Evolutionary conservation across 2,113 vertebrate genomes (phyloP), one percentile per base, ranked within the genome.

Genomic region (Neotragus moschatus): DNA sequence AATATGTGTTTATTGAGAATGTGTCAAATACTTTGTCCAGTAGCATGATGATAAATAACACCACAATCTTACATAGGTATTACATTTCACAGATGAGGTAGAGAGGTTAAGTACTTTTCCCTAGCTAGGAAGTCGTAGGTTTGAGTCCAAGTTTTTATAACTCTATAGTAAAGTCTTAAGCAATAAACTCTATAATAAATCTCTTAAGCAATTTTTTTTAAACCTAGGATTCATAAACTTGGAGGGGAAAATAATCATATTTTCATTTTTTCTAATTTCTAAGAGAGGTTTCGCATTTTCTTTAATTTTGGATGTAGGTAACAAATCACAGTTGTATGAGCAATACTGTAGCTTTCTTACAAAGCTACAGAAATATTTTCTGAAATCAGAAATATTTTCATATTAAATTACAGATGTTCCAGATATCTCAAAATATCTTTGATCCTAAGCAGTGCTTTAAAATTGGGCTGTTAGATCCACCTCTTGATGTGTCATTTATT

Each of bases 351-450:
- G 33, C 36, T 96, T 91, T 93, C 75, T 80, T 75, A 94, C 4
- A 16, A 79, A 17, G n/a, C n/a, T n/a, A n/a, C n/a, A n/a, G n/a
- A n/a, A n/a, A n/a, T n/a, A n/a, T n/a, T n/a, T n/a, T n/a, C n/a
- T n/a, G 55, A 92, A 89, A 88, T 91, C 15, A 87, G 63, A 94
- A 96, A 36, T 81, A 95, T 77, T 97, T 96, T 86, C n/a, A 55
- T 86, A 70, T 85, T 84, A 88, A 45, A 75, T 93, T 94, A 47
- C 26, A 96, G 53, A 70, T 96, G 30, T 63, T 80, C 2, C 3
- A 73, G 60, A 33, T 97, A 73, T 60, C n/a, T 91, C 10, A 81
- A 55, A 91, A 63, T 90, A 63, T 33, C 51, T 23, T 58, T 90
- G 94, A 63, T 84, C 21, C 6, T 90, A 88, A 93, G 82, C 19